phyloP scores from a whole-genome alignment of 2,113 vertebrate species.

The Microtus ochrogaster region DNA sequence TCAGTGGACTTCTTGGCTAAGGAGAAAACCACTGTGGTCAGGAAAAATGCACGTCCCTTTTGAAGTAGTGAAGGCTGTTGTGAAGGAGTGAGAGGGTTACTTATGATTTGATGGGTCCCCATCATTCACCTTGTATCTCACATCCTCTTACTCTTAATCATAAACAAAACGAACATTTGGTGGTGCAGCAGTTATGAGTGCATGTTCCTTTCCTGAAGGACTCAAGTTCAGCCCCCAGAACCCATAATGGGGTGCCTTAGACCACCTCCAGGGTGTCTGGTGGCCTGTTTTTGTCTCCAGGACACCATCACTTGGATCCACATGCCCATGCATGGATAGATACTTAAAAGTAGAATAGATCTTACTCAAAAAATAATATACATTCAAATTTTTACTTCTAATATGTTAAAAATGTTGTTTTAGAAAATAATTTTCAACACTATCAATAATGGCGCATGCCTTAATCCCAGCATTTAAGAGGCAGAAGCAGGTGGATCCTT shows the following conservation, averaged over 20 bases:
- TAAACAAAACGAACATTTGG: not conserved
- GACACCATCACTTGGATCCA: not conserved
- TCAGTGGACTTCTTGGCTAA: not conserved
- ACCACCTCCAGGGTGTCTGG: not conserved
- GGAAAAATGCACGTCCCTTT: conserved; percentile 4
- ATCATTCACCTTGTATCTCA: not conserved
- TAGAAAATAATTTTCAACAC: not conserved
- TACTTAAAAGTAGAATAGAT: not conserved
- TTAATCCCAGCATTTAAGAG: not conserved
- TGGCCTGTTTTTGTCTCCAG: not conserved
- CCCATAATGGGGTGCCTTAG: not conserved
- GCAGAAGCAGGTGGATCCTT: not conserved
- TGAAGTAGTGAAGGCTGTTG: conserved; percentile 32
- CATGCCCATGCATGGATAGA: not conserved
- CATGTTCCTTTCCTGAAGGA: not conserved
- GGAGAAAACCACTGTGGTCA: not conserved
- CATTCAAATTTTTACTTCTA: conserved; percentile 26
- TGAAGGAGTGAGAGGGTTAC: conserved; percentile 48
- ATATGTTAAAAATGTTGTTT: conserved; percentile 1
- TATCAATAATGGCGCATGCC: not conserved
- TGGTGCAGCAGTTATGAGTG: not conserved
- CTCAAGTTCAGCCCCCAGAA: not conserved
- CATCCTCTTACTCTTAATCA: not conserved
- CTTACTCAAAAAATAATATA: not conserved
- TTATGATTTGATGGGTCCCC: conserved; percentile 23